phyloP scores from a whole-genome alignment of 2,888 invertebrate genomes.

The Muschampia plurimacula region DNA sequence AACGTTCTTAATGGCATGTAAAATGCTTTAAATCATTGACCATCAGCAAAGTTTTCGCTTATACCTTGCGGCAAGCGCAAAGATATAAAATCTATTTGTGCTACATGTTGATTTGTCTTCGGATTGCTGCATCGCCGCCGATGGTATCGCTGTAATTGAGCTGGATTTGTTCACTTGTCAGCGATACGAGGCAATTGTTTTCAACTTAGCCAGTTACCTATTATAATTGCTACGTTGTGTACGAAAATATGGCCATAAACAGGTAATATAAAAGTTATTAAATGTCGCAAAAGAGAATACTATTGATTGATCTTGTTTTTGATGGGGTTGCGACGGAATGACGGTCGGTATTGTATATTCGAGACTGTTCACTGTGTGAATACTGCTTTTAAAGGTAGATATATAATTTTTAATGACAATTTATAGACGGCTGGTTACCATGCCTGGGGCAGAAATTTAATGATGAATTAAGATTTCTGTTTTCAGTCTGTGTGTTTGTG shows the following conservation, averaged over 20 bases:
- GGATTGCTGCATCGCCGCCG: conserved; percentile 12
- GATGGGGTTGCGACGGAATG: no score
- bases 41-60: background rate
- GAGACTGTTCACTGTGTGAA: background rate
- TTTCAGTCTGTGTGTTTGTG: no score
- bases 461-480: no score
- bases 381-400: background rate
- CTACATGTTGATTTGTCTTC: conserved; percentile 68
- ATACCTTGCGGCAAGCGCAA: conserved; percentile 50
- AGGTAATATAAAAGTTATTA: background rate
- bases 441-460: no score
- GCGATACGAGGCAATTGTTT: background rate
- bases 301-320: no score
- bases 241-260: background rate
- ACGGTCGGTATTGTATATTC: background rate
- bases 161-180: conserved; percentile 51
- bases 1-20: no score
- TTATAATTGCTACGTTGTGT: background rate
- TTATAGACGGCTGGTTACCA: no score
- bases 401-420: no score
- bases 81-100: conserved; percentile 75
- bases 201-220: background rate
- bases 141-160: conserved; percentile 53
- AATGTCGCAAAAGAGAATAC: background rate
- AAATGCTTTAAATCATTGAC: no score